Conservation (phyloP, 2,888 invertebrate genomes). For the Tribolium freemani region DNA sequence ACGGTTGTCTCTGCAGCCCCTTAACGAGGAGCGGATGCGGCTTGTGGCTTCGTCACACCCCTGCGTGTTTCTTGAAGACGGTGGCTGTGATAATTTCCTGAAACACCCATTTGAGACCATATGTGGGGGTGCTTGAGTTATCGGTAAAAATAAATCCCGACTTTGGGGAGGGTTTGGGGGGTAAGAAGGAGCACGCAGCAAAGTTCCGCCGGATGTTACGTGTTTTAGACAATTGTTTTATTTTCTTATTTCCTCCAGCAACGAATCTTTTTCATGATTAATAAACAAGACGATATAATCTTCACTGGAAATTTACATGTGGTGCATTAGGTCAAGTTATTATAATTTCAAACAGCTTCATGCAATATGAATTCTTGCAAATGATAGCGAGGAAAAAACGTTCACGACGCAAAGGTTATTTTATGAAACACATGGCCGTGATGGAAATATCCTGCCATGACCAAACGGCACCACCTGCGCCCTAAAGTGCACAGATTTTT, state of each 20-base stretch:
- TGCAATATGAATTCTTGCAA: slow-evolving; percentile 39
- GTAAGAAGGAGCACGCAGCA: slow-evolving; percentile 21
- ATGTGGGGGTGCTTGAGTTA: slow-evolving; percentile 15
- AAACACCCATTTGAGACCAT: slow-evolving; percentile 29
- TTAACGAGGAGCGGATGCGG: slow-evolving; percentile 38
- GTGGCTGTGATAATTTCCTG: slow-evolving; percentile 36
- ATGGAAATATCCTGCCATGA: slow-evolving; percentile 11
- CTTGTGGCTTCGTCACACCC: slow-evolving; percentile 33
- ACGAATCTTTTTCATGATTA: slow-evolving; percentile 22
- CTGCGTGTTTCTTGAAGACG: slow-evolving; percentile 32
- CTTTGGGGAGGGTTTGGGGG: background rate
- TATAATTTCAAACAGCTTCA: slow-evolving; percentile 38
- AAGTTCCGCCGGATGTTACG: slow-evolving; percentile 36
- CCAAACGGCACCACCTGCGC: slow-evolving; percentile 6
- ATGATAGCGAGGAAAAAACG: slow-evolving; percentile 11
- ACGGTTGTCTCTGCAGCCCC: slow-evolving; percentile 7
- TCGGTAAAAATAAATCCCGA: slow-evolving; percentile 27
- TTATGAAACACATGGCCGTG: background rate
- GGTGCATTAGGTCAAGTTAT: slow-evolving; percentile 34
- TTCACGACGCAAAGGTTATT: slow-evolving; percentile 8
- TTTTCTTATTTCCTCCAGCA: slow-evolving; percentile 22
- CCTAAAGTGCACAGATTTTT: slow-evolving; percentile 16
- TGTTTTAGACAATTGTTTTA: slow-evolving; percentile 22
- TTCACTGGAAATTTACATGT: slow-evolving; percentile 23
- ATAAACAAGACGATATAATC: slow-evolving; percentile 26